Base-by-base conservation (phyloP, 2,888 invertebrate species). In the Didymodactylos carnosus region DNA sequence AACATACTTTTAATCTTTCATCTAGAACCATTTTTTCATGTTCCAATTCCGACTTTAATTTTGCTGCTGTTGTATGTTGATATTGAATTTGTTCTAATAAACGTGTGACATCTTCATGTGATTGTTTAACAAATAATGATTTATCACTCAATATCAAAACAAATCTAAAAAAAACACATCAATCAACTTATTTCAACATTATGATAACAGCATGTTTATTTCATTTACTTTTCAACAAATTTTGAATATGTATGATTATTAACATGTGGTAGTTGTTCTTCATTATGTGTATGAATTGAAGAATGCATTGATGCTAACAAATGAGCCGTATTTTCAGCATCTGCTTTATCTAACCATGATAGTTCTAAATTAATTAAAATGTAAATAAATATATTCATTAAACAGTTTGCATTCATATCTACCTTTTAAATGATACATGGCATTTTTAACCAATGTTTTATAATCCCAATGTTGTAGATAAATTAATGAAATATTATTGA, bases 231-330 rank as follows among this genome's bases (percentile, higher is more conserved):
- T 73, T 82, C 82, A 0, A 83, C 81, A 79, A 83, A 82, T 77
- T 82, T 82, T 75, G 82, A 81, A 74, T 79, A 83, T 39, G 80
- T 78, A 23, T 81, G 80, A 77, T 83, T 83, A 75, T 80, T 82
- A 72, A 82, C 77, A 75, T 74, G 74, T 27, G 73, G 69, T 35
- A 53, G 43, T 70, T 71, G 41, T 72, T 62, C 72, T n/a, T n/a
- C n/a, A n/a, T n/a, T n/a, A 14, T 62, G 35, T 35, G 62, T 62
- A 19, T 62, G 14, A 13, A 83, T 78, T 7, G 82, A 80, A 35
- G 80, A 76, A 76, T 83, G 83, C 82, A 83, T 82, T 35, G 82
- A 81, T 23, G 82, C 81, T 77, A 83, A 77, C 79, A 83, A 80
- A 78, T 83, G 82, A n/a, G 82, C 81, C 11, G 82, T 77, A 77